Percentiles rank a stretch among this genome's conserved stretches.
Evolutionary conservation across 92 coral and sea anemone species (phyloP).

Genomic region (Actinernus sp.): DNA sequence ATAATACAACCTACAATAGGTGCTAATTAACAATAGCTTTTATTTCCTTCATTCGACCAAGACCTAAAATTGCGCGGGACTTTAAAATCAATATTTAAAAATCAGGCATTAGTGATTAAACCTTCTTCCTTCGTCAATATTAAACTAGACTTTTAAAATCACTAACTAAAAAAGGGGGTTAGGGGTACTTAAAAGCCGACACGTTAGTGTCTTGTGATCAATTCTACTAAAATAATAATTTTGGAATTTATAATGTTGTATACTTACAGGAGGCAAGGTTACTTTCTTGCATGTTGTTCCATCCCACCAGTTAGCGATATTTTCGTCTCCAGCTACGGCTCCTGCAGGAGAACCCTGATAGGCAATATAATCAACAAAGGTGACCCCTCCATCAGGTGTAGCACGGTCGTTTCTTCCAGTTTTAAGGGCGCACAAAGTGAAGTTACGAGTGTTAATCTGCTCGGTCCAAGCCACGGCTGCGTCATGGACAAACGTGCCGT

Average conservation of each 20-base stretch:
- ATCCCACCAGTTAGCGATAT: slow-evolving; percentile 78
- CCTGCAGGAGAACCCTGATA: slow-evolving; percentile 78
- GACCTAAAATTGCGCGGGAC: no score
- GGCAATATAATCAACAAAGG: slow-evolving; percentile 73
- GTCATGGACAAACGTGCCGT: slow-evolving; percentile 63
- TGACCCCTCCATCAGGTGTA: slow-evolving; percentile 75
- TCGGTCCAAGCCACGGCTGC: slow-evolving; percentile 90
- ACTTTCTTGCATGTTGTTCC: slow-evolving; percentile 65
- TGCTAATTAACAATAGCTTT: no score
- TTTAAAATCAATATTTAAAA: no score
- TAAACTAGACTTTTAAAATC: no score
- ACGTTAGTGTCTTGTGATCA: background rate
- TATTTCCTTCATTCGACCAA: no score
- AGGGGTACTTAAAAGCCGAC: slow-evolving; percentile 1
- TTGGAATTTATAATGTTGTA: no score
- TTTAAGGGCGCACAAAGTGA: slow-evolving; percentile 75
- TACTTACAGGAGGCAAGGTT: slow-evolving; percentile 49
- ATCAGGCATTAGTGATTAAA: no score
- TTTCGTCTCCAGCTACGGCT: slow-evolving; percentile 47
- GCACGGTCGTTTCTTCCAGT: slow-evolving; percentile 76
- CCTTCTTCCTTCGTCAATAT: no score
- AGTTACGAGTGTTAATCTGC: slow-evolving; percentile 24
- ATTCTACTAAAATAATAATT: background rate
- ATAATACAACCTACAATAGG: no score
- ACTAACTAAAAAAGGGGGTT: background rate